Conservation (phyloP, 2,888 invertebrate species). For the Pristionchus exspectatus region DNA sequence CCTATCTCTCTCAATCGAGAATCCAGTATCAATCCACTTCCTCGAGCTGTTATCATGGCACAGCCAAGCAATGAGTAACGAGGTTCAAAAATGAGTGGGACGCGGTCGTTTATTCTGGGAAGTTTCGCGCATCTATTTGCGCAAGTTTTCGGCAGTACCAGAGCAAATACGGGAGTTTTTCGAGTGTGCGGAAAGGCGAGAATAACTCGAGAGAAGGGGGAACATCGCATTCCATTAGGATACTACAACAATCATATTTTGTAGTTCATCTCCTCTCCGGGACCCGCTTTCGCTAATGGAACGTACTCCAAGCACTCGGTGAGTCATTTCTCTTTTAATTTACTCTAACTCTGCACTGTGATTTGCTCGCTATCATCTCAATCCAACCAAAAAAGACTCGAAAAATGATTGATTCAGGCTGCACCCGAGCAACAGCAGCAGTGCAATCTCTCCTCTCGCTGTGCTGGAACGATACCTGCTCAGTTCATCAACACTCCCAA, state of each 20-base stretch:
- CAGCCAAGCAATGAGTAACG: not conserved
- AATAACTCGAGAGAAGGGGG: not conserved
- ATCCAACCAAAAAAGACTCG: not conserved
- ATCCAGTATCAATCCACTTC: conserved; percentile 33
- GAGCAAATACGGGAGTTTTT: conserved; percentile 23
- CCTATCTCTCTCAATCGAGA: not conserved
- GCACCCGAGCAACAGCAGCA: conserved; percentile 46
- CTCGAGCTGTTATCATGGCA: conserved; percentile 16
- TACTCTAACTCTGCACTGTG: not conserved
- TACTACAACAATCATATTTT: not conserved
- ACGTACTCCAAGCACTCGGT: conserved; percentile 40
- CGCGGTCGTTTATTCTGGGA: not conserved
- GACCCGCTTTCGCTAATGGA: conserved; percentile 23
- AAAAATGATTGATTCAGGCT: not conserved
- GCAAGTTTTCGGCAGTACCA: conserved; percentile 41
- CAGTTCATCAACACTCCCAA: conserved; percentile 31
- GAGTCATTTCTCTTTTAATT: not conserved
- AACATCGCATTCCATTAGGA: not conserved
- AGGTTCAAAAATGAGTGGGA: conserved; percentile 42
- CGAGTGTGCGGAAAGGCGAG: conserved; percentile 19
- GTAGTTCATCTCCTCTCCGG: conserved; percentile 51
- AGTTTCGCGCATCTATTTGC: conserved; percentile 33
- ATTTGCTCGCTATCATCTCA: not conserved
- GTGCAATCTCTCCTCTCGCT: conserved; percentile 43
- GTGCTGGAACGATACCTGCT: conserved; percentile 44